Evolutionary conservation across 2,797 vertebrate genomes (phyloP), one percentile per base, ranked within the genome.

Genomic region (Acanthiza pusilla): DNA sequence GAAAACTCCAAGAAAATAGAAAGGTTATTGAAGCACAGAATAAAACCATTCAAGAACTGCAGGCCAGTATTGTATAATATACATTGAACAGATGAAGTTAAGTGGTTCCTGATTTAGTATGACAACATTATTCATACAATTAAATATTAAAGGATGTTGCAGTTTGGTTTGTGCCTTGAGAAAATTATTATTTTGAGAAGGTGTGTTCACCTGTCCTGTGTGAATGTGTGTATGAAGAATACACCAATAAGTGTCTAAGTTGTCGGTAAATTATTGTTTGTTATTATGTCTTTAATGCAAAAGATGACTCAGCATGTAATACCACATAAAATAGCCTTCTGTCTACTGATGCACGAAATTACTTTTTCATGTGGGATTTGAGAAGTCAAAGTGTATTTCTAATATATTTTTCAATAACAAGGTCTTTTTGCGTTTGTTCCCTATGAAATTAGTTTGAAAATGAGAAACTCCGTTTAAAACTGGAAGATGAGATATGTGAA

Each of bases 41-140:
- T 84, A 99, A 99, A 98, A 98, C 98, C 86, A 99, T 99, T 98
- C 98, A 99, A 71, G 99, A 99, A 62, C 91, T 99, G 93, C 99
- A 99, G 98, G 99, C 98, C 94, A 94, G 96, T 97, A 48, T 63
- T 75, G 26, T 53, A 40, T 30, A 79, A 26, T 26, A 38, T 15
- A 32, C 50, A 76, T 20, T 86, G 81, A 75, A 81, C 53, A 25
- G 68, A 55, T 79, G 30, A 57, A 95, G 50, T 50, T 54, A 32
- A 60, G 27, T 42, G 60, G 13, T 61, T 77, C 32, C 36, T 89
- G 47, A 66, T 80, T 65, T 72, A 67, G 6, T 51, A 21, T 40
- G 36, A 54, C 78, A 78, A 5, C 43, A n/a, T 53, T 75, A 40
- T n/a, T 84, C 14, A 17, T 57, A 34, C 8, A 8, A 26, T 82